A percentile compares a stretch with the other conserved stretches of the same genome.
phyloP scores from a whole-genome alignment of 2,797 vertebrate species.

The Chelmon rostratus region DNA sequence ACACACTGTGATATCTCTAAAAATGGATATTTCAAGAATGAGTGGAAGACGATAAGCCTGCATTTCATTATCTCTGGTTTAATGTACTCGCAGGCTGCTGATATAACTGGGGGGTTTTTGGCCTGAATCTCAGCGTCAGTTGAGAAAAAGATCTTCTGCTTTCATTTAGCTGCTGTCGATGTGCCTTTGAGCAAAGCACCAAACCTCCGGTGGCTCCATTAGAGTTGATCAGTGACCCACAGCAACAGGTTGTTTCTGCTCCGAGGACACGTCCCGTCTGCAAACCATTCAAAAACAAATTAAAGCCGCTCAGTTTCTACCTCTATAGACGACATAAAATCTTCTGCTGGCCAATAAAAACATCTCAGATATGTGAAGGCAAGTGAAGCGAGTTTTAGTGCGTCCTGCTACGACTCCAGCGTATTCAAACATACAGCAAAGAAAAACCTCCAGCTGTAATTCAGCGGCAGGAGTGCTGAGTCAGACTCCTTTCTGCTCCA shows the following conservation, averaged over 20 bases:
- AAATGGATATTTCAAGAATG: background rate
- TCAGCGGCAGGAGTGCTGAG: slow-evolving; percentile 61
- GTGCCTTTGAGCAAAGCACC: slow-evolving; percentile 19
- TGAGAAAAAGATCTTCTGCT: background rate
- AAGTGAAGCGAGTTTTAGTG: slow-evolving; percentile 41
- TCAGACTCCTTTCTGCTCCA: slow-evolving; percentile 57
- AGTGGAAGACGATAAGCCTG: background rate
- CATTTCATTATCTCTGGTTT: background rate
- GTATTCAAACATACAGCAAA: slow-evolving; percentile 22
- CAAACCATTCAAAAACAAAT: background rate
- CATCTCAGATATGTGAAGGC: background rate
- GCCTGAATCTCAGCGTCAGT: background rate
- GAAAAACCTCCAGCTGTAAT: slow-evolving; percentile 48
- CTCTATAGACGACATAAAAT: slow-evolving; percentile 20
- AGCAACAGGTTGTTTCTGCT: background rate
- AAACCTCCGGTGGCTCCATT: background rate
- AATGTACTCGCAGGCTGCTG: background rate
- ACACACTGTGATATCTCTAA: background rate
- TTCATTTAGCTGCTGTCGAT: background rate
- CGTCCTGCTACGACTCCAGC: background rate
- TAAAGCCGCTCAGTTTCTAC: background rate
- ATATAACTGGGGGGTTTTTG: background rate
- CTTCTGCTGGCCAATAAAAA: slow-evolving; percentile 24
- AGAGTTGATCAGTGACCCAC: slow-evolving; percentile 8
- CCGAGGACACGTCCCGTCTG: background rate